Percentiles rank a stretch among this genome's conserved stretches.
These are phyloP conservation scores for Itoplectis maculator DNA, from an alignment of 2,888 invertebrate species.

Conservation along the genomic window DNA sequence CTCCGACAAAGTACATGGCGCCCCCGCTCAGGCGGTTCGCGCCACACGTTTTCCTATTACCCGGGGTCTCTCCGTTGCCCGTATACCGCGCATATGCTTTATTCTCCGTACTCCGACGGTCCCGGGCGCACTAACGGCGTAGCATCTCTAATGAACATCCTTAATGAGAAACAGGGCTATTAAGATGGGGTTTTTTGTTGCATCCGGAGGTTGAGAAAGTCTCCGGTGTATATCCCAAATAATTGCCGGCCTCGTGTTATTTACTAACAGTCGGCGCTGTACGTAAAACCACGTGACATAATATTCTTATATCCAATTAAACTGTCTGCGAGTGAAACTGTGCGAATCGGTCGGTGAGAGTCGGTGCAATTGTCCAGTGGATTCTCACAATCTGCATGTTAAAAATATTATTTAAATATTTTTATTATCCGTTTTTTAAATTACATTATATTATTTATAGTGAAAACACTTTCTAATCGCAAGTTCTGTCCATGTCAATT, in stretches of 20 bases:
- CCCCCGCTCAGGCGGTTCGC: slow-evolving; percentile 1
- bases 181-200: neutral
- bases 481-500: too few species aligned
- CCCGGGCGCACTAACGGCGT: neutral
- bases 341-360: too few species aligned
- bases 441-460: too few species aligned
- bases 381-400: too few species aligned
- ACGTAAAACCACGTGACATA: too few species aligned
- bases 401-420: too few species aligned
- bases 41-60: neutral
- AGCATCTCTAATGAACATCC: neutral
- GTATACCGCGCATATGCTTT: neutral
- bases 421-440: too few species aligned
- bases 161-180: neutral
- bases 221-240: neutral
- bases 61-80: neutral
- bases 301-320: too few species aligned
- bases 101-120: neutral
- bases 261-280: too few species aligned
- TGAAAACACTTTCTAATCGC: too few species aligned
- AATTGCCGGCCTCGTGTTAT: neutral
- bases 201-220: neutral
- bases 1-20: slow-evolving; percentile 14
- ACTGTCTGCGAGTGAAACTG: too few species aligned
- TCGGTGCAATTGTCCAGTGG: too few species aligned